A percentile compares a stretch with the other conserved stretches of the same genome.
Conservation (phyloP, 2,113 vertebrate genomes). For the Tetrax tetrax region DNA sequence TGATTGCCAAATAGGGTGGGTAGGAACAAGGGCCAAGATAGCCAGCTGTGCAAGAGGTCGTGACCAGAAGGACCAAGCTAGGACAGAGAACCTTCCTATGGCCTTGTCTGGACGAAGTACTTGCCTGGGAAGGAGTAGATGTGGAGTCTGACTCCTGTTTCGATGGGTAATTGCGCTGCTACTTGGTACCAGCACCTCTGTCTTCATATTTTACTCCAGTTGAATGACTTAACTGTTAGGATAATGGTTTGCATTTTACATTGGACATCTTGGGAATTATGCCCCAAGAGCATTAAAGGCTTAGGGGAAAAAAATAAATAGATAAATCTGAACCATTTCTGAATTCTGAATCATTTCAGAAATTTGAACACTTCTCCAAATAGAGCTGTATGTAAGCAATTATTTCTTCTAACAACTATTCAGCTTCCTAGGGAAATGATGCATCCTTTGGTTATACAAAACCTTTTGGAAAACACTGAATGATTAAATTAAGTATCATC, state of each 20-base stretch:
- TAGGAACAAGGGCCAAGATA: neutral
- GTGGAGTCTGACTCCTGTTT: neutral
- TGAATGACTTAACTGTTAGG: neutral
- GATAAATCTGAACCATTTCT: neutral
- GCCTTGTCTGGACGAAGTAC: neutral
- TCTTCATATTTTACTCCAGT: neutral
- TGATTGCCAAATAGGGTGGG: neutral
- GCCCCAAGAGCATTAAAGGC: neutral
- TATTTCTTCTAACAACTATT: slow-evolving; percentile 8
- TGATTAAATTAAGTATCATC: neutral
- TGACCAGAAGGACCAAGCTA: neutral
- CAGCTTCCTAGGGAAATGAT: neutral
- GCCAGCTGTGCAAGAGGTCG: neutral
- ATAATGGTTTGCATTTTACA: neutral
- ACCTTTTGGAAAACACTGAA: neutral
- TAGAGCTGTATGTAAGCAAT: neutral
- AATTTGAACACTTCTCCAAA: neutral
- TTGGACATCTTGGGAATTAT: neutral
- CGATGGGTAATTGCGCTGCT: neutral
- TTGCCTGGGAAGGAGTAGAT: neutral
- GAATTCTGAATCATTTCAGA: neutral
- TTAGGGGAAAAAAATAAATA: neutral
- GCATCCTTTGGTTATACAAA: neutral
- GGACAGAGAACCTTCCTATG: neutral
- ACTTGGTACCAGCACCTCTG: neutral